Evolutionary conservation across 2,113 vertebrate species (phyloP).

Genomic region (Meles meles): DNA sequence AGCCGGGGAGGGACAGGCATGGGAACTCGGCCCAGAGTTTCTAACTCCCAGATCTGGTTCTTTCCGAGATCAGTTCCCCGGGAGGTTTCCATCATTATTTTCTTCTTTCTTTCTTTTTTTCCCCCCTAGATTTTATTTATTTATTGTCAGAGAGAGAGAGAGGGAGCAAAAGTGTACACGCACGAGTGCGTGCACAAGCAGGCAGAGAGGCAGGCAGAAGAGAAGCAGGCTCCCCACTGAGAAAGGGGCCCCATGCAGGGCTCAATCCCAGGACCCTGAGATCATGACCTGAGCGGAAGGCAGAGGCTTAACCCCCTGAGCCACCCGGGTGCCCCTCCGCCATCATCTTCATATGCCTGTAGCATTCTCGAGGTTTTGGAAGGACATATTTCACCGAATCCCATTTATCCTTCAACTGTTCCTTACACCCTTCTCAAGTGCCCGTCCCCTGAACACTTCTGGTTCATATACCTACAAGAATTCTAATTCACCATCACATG

Average conservation of each 20-base stretch:
- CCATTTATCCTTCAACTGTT: not conserved
- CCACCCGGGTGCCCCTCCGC: not conserved
- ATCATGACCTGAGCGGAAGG: not conserved
- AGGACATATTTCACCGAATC: not conserved
- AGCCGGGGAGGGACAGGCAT: not conserved
- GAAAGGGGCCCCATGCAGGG: too few relatives aligned
- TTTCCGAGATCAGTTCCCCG: not conserved
- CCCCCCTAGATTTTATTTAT: not conserved
- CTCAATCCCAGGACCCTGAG: too few relatives aligned
- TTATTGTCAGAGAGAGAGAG: not conserved
- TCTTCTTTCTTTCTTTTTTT: not conserved
- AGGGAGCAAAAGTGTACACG: too few relatives aligned
- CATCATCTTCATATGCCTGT: not conserved
- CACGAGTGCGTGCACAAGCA: rapidly evolving
- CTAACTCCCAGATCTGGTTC: not conserved
- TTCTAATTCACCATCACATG: too few relatives aligned
- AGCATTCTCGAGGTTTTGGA: not conserved
- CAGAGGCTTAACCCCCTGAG: not conserved
- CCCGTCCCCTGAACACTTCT: not conserved
- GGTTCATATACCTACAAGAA: not conserved
- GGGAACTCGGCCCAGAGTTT: not conserved
- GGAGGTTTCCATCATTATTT: not conserved
- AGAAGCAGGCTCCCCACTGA: not conserved
- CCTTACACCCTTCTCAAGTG: not conserved
- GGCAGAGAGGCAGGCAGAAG: too few relatives aligned